phyloP scores from a whole-genome alignment of 2,888 invertebrate genomes.

The Palloptera scutellata region DNA sequence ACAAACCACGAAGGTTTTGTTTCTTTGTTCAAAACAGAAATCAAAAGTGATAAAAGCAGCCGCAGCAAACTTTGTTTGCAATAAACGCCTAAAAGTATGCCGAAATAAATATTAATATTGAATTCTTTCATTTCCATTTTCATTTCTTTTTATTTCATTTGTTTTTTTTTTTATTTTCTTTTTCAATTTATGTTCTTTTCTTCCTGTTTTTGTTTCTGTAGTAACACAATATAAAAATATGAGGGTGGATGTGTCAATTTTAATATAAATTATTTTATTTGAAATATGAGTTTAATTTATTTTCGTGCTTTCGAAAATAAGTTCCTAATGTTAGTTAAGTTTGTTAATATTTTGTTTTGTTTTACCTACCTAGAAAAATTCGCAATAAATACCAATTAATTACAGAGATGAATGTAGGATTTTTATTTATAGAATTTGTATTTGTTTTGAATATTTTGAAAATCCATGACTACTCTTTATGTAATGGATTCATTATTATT shows the following conservation, averaged over 20 bases:
- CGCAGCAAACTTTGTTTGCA: slow-evolving; percentile 12
- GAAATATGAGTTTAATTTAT: slow-evolving; percentile 34
- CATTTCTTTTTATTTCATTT: slow-evolving; percentile 34
- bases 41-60: slow-evolving; percentile 34
- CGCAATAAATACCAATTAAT: too few relatives aligned
- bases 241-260: slow-evolving; percentile 38
- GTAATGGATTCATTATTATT: too few relatives aligned
- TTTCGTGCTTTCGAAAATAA: background rate
- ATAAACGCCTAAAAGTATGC: slow-evolving; percentile 37
- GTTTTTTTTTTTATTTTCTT: slow-evolving; percentile 16
- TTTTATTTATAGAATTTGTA: too few relatives aligned
- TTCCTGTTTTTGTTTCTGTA: slow-evolving; percentile 11
- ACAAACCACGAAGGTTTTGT: too few relatives aligned
- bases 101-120: slow-evolving; percentile 42
- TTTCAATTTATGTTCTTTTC: slow-evolving; percentile 34
- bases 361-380: too few relatives aligned
- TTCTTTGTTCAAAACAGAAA: slow-evolving; percentile 18
- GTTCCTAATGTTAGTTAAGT: too few relatives aligned
- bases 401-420: too few relatives aligned
- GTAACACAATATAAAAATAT: slow-evolving; percentile 31
- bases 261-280: slow-evolving; percentile 41
- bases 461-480: too few relatives aligned
- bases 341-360: too few relatives aligned
- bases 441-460: too few relatives aligned
- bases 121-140: slow-evolving; percentile 37